Conservation (phyloP, 2,888 invertebrate species). For the Liopterus haemorrhoidalis region DNA sequence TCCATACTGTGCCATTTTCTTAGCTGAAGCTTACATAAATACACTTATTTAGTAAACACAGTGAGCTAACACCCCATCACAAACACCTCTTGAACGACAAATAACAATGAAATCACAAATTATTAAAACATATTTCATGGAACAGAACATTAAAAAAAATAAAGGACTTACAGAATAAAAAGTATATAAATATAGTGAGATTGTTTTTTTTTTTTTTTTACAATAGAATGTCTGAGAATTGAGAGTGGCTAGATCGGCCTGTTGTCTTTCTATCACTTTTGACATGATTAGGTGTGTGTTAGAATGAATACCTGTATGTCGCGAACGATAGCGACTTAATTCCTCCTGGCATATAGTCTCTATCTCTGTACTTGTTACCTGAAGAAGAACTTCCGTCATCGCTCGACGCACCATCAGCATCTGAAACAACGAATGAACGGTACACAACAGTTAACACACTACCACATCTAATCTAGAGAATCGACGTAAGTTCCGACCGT, state of each 20-base stretch:
- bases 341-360: slow-evolving; percentile 78
- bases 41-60: slow-evolving; percentile 39
- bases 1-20: slow-evolving; percentile 18
- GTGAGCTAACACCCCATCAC: slow-evolving; percentile 11
- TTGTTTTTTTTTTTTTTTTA: too few relatives aligned
- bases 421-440: slow-evolving; percentile 48
- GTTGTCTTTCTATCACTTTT: too few relatives aligned
- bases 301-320: slow-evolving; percentile 24
- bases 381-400: slow-evolving; percentile 88
- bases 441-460: too few relatives aligned
- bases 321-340: slow-evolving; percentile 53
- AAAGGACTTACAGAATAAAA: too few relatives aligned
- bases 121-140: too few relatives aligned
- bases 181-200: too few relatives aligned
- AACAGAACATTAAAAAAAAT: too few relatives aligned
- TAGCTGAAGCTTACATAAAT: slow-evolving; percentile 47
- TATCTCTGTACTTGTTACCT: slow-evolving; percentile 90
- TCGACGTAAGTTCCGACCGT: too few relatives aligned
- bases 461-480: too few relatives aligned
- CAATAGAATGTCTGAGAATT: too few relatives aligned
- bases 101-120: slow-evolving; percentile 33
- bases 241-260: too few relatives aligned
- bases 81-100: slow-evolving; percentile 13
- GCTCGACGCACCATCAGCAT: slow-evolving; percentile 83
- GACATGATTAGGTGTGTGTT: too few relatives aligned